These are phyloP conservation scores for Spisula solida DNA, from an alignment of 2,888 invertebrate genomes.

Conservation along the genomic window DNA sequence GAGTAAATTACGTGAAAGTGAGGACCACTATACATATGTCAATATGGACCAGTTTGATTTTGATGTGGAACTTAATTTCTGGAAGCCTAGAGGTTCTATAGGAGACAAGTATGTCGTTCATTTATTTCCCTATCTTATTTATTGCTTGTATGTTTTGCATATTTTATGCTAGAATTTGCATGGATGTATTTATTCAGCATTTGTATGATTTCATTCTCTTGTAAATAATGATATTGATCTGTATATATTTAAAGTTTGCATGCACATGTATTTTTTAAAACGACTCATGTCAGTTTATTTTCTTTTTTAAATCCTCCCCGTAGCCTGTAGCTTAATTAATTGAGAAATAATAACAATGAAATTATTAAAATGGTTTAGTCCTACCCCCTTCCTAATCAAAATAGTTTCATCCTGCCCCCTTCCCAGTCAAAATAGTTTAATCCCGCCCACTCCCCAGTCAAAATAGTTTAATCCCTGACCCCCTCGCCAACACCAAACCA, in stretches of 20 bases:
- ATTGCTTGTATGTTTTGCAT: not conserved
- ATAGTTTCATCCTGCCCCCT: no score
- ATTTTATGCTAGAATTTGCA: not conserved
- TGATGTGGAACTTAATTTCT: constrained; percentile 79
- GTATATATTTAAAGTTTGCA: not conserved
- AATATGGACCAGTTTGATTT: constrained; percentile 83
- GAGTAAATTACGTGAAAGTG: constrained; percentile 79
- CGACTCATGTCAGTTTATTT: no score
- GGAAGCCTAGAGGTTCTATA: constrained; percentile 84
- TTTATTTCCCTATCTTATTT: not conserved
- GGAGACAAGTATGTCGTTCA: constrained; percentile 83
- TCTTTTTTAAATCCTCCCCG: no score
- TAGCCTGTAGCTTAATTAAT: no score
- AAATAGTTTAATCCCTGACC: no score
- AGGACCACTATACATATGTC: constrained; percentile 84
- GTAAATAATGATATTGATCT: not conserved
- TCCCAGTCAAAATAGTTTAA: no score
- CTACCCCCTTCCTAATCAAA: no score
- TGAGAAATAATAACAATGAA: no score
- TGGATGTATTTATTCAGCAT: constrained; percentile 1
- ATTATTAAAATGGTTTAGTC: no score
- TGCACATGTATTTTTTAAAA: not conserved
- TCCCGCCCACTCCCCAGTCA: no score
- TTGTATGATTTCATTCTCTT: not conserved
- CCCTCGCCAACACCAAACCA: no score